Evolutionary conservation across 2,888 invertebrate genomes (phyloP).

Genomic region (Molorchus minor): DNA sequence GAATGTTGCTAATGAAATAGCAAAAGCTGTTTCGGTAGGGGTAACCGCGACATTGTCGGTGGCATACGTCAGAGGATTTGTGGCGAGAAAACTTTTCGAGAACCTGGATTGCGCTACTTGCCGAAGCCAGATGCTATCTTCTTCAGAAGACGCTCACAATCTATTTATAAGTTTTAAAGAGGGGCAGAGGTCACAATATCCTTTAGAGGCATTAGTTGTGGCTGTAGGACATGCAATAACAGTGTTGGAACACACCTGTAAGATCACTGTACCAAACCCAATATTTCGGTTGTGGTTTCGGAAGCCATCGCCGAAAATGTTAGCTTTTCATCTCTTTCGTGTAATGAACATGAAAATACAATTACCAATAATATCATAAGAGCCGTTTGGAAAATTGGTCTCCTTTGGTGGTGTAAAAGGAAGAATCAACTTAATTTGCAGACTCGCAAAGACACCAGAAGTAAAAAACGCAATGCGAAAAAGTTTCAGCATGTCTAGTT

Average conservation of each 20-base stretch:
- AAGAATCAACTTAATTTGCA: too few species aligned
- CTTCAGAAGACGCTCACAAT: constrained; percentile 16
- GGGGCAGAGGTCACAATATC: constrained; percentile 13
- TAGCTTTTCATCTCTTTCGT: too few species aligned
- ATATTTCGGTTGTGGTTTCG: too few species aligned
- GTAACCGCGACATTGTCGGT: constrained; percentile 20
- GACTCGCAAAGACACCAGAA: too few species aligned
- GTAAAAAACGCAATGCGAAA: too few species aligned
- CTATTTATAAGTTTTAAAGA: constrained; percentile 22
- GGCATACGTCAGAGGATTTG: constrained; percentile 29
- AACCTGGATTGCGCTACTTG: background rate
- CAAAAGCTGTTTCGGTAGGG: background rate
- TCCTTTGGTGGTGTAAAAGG: too few species aligned
- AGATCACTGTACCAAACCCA: too few species aligned
- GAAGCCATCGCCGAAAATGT: too few species aligned
- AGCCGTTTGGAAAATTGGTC: too few species aligned
- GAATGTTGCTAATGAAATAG: background rate
- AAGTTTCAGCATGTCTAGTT: too few species aligned
- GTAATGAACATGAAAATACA: too few species aligned
- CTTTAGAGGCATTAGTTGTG: background rate
- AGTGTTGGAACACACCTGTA: background rate
- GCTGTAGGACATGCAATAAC: background rate
- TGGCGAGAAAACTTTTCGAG: constrained; percentile 5
- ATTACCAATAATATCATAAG: too few species aligned
- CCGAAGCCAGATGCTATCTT: background rate